Evolutionary conservation across 2,888 invertebrate genomes (phyloP), one percentile per base, ranked within the genome.

Genomic region (Cyaniris semiargus): DNA sequence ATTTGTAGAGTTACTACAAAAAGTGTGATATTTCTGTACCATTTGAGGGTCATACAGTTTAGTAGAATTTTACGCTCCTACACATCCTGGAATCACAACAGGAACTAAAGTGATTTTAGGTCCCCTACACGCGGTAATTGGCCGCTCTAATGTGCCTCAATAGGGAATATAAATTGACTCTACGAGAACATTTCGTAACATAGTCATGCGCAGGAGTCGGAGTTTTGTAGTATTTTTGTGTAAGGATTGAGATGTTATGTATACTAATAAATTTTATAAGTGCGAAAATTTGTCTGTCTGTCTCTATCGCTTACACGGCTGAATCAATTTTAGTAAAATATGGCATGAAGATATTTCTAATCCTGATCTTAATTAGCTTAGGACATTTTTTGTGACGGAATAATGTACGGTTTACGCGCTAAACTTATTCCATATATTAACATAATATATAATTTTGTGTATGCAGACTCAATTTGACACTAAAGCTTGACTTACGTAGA

Each of bases 161-260:
- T 92, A 90, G 84, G 88, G 87, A 90, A 90, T 90, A 84, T 89
- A 91, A 90, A 93, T 93, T 93, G 92, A 82, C 88, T 86, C 86
- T 84, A 85, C 85, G 83, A 85, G 83, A 80, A 78, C 79, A 79
- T 81, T 80, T 81, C 80, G 78, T 80, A 81, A 81, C 78, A 75
- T 77, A 77, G 34, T 76, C 72, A 78, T 66, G 27, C 66, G 10
- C 23, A n/a, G n/a, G 21, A 8, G 58, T 10, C 13, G 27, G 13
- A 27, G 27, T 27, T 66, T 34, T 38, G 71, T 71, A 8, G 31
- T 21, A 71, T 10, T 38, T 70, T 38, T 10, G 27, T 18, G 15
- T 70, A 15, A 34, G 18, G 34, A 18, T 60, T 23, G 1, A 23
- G 1, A 60, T 21, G 23, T 60, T 4, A 60, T 34, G 18, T 3